Evolutionary conservation across 2,113 vertebrate genomes (phyloP), one percentile per base, ranked within the genome.

Genomic region (Hemicordylus capensis): DNA sequence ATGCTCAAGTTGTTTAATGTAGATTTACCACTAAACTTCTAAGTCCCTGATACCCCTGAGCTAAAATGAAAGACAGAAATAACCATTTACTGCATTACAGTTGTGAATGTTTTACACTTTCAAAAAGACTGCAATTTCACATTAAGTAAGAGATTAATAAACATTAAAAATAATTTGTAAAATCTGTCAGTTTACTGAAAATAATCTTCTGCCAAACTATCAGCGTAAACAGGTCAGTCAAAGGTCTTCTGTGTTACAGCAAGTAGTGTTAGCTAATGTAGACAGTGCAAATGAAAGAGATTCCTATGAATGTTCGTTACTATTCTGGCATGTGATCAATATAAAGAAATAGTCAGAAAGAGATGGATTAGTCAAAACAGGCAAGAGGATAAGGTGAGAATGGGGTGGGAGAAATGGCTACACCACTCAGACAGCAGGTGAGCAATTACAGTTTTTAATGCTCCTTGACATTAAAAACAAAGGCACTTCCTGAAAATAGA

Each of bases 1-100:
- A 39, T 54, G 54, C 11, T 85, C 58, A 81, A 56, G 61, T 79
- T 66, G n/a, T 31, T 76, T 89, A 86, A 89, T 80, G 46, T 58
- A 76, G 61, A 88, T 85, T 81, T 80, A 81, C 61, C 80, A 88
- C 22, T 88, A 76, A 22, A 22, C 34, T 84, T 81, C 58, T 0
- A 85, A 76, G 72, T 69, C 83, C 66, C 86, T 3, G 4, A 82
- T 24, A 7, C 0, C 15, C 69, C 59, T 51, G 26, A 88, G 42
- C 58, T 81, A 86, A 80, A 89, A 83, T 75, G 1, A 8, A 31
- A 76, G 10, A 66, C 64, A 91, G 85, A 58, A 70, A 90, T 46
- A 4, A 76, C 80, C 34, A 80, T 88, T 4, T 0, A 14, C 67
- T 86, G 67, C 44, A 59, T 85, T 80, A 10, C 85, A 34, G 15